Conservation (phyloP, 2,888 invertebrate species). For the Nezara viridula region DNA sequence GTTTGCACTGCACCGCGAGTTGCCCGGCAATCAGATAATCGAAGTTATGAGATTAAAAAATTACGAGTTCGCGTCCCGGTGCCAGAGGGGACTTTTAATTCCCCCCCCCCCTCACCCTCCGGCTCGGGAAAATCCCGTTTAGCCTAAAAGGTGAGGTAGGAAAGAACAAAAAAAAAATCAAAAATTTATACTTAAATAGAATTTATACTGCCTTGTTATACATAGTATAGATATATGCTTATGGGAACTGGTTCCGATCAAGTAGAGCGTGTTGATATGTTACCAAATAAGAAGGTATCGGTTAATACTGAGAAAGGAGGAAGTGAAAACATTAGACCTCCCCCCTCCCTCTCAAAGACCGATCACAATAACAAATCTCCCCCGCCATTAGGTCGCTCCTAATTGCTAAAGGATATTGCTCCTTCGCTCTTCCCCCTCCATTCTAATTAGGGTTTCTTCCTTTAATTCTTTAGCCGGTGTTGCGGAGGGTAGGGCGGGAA, state of each 20-base stretch:
- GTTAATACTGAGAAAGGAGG: not conserved
- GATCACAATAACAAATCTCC: slow-evolving; percentile 16
- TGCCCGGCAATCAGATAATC: no score
- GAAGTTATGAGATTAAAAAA: no score
- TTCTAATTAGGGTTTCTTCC: slow-evolving; percentile 41
- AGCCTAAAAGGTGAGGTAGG: no score
- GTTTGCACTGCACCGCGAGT: no score
- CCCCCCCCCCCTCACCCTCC: no score
- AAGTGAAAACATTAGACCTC: no score
- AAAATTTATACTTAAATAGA: no score
- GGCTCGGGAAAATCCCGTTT: no score
- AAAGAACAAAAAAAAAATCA: no score
- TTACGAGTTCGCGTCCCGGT: no score
- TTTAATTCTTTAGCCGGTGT: not conserved
- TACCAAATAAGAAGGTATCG: not conserved
- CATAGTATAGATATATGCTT: not conserved
- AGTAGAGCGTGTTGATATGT: not conserved
- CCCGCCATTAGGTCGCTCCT: not conserved
- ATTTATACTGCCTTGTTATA: no score
- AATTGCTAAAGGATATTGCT: slow-evolving; percentile 40
- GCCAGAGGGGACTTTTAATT: no score
- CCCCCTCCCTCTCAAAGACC: not conserved
- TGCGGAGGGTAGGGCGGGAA: not conserved
- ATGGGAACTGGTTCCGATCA: not conserved
- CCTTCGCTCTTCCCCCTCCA: not conserved